These are phyloP conservation scores for Platyrinchus mystaceus DNA, from an alignment of 2,797 vertebrate species.

Conservation along the genomic window DNA sequence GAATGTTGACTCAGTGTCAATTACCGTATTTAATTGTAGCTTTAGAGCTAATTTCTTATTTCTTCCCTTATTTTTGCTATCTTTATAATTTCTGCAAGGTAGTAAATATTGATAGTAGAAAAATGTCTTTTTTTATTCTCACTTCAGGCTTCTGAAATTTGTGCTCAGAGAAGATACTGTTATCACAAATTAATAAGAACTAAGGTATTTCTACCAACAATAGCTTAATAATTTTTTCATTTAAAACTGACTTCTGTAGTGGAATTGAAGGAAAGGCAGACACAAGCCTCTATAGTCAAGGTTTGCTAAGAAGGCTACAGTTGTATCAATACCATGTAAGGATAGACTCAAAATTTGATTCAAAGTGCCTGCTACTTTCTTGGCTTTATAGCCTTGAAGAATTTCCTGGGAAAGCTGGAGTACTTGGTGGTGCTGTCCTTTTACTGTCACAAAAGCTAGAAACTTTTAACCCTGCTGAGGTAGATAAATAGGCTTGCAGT, in stretches of 20 bases:
- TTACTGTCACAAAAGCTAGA: slow-evolving; percentile 58
- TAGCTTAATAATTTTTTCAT: neutral
- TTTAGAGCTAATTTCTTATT: neutral
- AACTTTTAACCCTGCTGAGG: neutral
- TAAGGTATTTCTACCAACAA: neutral
- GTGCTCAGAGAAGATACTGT: neutral
- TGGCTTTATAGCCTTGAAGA: slow-evolving; percentile 25
- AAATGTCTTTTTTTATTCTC: neutral
- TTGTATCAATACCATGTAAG: slow-evolving; percentile 46
- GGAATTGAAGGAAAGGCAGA: slow-evolving; percentile 49
- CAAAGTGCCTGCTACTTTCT: slow-evolving; percentile 28
- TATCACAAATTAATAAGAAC: neutral
- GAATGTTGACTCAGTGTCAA: neutral
- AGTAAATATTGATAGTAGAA: neutral
- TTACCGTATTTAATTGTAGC: neutral
- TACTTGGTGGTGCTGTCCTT: slow-evolving; percentile 43
- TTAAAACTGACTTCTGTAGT: neutral
- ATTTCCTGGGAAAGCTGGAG: slow-evolving; percentile 46
- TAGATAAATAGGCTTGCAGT: neutral
- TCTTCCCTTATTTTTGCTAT: neutral
- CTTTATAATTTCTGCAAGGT: neutral
- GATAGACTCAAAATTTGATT: slow-evolving; percentile 30
- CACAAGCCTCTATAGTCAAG: slow-evolving; percentile 42
- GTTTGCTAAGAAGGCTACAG: slow-evolving; percentile 21
- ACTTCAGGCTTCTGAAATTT: neutral